Percentiles rank a stretch among this genome's conserved stretches.
Evolutionary conservation across 1,140 invertebrate genomes (phyloP).

Genomic region (Dufourea novaeangliae): DNA sequence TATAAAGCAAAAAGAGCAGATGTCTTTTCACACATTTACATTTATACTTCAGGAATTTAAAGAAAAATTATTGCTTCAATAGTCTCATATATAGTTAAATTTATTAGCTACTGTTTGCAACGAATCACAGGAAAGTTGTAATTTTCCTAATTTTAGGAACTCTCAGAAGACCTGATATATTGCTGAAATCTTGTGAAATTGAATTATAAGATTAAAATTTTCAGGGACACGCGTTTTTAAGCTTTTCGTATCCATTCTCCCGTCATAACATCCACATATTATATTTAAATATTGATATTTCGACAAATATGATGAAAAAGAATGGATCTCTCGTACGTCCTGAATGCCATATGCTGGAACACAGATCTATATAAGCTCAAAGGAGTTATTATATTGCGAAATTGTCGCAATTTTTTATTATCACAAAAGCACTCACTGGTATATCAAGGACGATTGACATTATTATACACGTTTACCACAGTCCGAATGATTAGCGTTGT

Average conservation of each 20-base stretch:
- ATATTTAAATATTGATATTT: no score
- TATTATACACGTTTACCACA: constrained; percentile 28
- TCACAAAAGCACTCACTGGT: not conserved
- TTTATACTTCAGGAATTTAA: no score
- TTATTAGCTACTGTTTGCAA: no score
- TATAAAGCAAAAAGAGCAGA: no score
- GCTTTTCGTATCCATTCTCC: not conserved
- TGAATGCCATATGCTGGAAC: not conserved
- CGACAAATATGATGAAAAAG: constrained; percentile 3
- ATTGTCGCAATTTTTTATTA: constrained; percentile 18
- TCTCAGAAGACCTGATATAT: not conserved
- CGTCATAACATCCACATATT: no score
- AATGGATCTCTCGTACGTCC: constrained; percentile 5
- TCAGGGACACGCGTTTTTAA: not conserved
- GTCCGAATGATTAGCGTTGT: not conserved
- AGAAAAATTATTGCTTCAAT: no score
- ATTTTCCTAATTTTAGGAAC: no score
- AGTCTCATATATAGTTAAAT: no score
- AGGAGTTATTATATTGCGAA: constrained; percentile 9
- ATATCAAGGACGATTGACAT: constrained; percentile 37
- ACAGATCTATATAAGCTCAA: not conserved
- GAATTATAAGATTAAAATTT: no score
- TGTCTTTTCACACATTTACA: no score
- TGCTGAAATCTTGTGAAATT: no score
- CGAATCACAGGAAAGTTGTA: no score